phyloP scores from a whole-genome alignment of 2,888 invertebrate species.

The Brachyptera risi region DNA sequence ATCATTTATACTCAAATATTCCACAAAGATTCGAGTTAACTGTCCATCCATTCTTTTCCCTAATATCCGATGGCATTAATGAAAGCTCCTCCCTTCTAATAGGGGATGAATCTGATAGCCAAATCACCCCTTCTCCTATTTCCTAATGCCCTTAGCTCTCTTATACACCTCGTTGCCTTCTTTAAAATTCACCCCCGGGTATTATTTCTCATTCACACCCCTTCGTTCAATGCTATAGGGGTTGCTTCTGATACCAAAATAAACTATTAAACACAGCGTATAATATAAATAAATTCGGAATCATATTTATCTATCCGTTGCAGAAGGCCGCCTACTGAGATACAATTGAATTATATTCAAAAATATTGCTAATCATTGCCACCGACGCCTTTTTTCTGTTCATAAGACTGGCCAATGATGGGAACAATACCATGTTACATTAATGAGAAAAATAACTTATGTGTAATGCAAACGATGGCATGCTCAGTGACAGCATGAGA shows the following conservation, averaged over 20 bases:
- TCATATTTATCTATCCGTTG: slow-evolving; percentile 28
- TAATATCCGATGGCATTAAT: slow-evolving; percentile 26
- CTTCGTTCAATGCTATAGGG: slow-evolving; percentile 21
- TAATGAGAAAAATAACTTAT: no score
- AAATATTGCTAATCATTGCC: background rate
- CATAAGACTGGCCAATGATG: no score
- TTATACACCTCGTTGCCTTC: slow-evolving; percentile 24
- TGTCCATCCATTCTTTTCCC: slow-evolving; percentile 24
- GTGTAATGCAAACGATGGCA: no score
- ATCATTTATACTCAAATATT: slow-evolving; percentile 21
- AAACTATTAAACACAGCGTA: slow-evolving; percentile 21
- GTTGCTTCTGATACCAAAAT: slow-evolving; percentile 8
- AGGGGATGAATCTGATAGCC: slow-evolving; percentile 16
- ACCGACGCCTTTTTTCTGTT: background rate
- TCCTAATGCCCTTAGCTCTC: slow-evolving; percentile 18
- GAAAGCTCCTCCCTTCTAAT: slow-evolving; percentile 5
- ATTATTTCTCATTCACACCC: slow-evolving; percentile 26
- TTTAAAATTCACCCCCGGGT: slow-evolving; percentile 27
- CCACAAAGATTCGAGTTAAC: slow-evolving; percentile 10
- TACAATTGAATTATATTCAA: background rate
- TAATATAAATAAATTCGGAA: slow-evolving; percentile 16
- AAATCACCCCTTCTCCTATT: slow-evolving; percentile 5
- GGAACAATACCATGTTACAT: no score
- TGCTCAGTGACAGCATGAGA: no score
- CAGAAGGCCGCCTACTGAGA: slow-evolving; percentile 15